Evolutionary conservation across 2,113 vertebrate species (phyloP).

Genomic region (Kryptolebias marmoratus): DNA sequence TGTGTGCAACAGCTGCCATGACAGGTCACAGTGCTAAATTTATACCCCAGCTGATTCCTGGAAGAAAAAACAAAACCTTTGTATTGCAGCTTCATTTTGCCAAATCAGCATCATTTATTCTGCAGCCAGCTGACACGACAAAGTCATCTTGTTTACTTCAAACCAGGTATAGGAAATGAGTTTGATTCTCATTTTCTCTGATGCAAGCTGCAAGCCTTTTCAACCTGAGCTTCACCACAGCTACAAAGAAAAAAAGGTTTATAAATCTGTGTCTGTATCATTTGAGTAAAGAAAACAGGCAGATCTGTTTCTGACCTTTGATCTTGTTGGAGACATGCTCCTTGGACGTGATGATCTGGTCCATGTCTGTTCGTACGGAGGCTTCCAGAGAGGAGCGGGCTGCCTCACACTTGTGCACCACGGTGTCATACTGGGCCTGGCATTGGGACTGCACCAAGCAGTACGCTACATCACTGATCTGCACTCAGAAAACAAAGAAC

Average conservation of each 20-base stretch:
- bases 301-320: conserved; percentile 77
- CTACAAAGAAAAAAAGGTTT: not conserved
- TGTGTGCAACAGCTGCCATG: no score
- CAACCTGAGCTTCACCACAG: not conserved
- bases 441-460: conserved; percentile 87
- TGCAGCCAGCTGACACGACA: no score
- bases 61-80: no score
- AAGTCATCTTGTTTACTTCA: no score
- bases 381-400: conserved; percentile 84
- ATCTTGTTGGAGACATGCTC: conserved; percentile 95
- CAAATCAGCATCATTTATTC: no score
- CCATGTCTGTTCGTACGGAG: conserved; percentile 92
- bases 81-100: no score
- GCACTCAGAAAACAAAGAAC: not conserved
- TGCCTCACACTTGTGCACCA: conserved; percentile 79
- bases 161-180: no score
- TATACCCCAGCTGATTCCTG: no score
- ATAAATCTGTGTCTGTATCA: not conserved
- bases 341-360: conserved; percentile 96
- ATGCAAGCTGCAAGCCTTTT: no score
- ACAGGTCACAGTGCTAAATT: no score
- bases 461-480: conserved; percentile 92
- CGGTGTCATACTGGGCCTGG: conserved; percentile 75
- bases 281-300: not conserved
- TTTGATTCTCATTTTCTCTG: no score